Evolutionary conservation across 1,140 invertebrate species (phyloP).

Genomic region (Aplysia californica): DNA sequence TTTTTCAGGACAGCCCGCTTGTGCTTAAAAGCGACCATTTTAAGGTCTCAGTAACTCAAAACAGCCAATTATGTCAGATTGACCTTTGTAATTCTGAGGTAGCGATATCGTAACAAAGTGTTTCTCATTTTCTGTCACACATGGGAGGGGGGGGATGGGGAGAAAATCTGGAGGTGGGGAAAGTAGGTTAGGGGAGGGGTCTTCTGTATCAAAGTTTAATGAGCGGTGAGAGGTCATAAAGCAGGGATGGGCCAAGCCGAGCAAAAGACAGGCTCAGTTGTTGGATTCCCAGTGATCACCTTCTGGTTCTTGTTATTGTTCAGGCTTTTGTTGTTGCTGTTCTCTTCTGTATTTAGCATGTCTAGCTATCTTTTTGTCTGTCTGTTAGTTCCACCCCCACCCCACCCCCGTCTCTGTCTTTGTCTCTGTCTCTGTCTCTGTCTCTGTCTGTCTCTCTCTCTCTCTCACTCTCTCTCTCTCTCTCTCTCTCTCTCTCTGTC

Average conservation of each 20-base stretch:
- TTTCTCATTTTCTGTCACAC: too few species aligned
- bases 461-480: conserved; percentile 2
- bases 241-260: too few species aligned
- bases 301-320: background rate
- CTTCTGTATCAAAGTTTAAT: background rate
- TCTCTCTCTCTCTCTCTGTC: background rate
- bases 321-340: background rate
- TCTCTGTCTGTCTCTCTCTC: background rate
- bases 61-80: too few species aligned
- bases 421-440: background rate
- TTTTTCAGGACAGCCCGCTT: too few species aligned
- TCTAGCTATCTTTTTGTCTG: background rate
- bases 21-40: too few species aligned
- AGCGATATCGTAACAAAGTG: too few species aligned
- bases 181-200: too few species aligned
- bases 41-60: too few species aligned
- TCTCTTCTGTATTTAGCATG: too few species aligned
- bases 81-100: too few species aligned
- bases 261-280: background rate
- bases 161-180: background rate
- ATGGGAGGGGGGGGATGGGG: background rate
- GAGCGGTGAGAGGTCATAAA: background rate
- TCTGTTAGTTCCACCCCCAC: background rate
- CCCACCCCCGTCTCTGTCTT: background rate
- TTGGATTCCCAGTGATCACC: background rate